A percentile compares a stretch with the other conserved stretches of the same genome.
phyloP scores from a whole-genome alignment of 2,797 vertebrate species.

The Macrochelys suwanniensis region DNA sequence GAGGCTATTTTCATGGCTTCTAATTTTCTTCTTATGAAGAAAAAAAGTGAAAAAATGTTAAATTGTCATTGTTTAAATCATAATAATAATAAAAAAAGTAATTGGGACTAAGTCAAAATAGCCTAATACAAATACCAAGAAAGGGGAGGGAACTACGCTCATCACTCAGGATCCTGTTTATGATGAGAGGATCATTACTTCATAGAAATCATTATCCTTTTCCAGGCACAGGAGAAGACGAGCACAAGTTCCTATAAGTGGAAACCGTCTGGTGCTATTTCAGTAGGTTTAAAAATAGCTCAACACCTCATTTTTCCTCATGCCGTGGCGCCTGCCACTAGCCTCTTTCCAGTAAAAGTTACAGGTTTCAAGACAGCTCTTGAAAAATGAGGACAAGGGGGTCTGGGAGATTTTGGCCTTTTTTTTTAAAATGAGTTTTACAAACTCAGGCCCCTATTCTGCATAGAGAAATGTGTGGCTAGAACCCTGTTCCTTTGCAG shows the following conservation, averaged over 20 bases:
- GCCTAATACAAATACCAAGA: slow-evolving; percentile 38
- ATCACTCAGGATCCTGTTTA: slow-evolving; percentile 46
- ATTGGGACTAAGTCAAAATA: not conserved
- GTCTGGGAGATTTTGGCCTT: not conserved
- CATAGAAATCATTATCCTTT: slow-evolving; percentile 72
- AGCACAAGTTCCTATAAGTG: slow-evolving; percentile 73
- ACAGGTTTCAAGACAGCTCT: not conserved
- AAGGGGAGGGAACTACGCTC: slow-evolving; percentile 26
- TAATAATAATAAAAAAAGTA: slow-evolving; percentile 27
- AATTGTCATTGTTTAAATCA: slow-evolving; percentile 46
- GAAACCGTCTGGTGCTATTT: slow-evolving; percentile 74
- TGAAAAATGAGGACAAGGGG: not conserved
- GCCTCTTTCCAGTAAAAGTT: slow-evolving; percentile 36
- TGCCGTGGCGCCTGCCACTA: slow-evolving; percentile 20
- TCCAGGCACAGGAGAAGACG: slow-evolving; percentile 59
- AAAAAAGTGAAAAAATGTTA: not conserved
- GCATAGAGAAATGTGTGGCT: not conserved
- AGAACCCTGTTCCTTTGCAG: rapidly evolving
- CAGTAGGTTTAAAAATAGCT: slow-evolving; percentile 75
- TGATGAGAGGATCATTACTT: slow-evolving; percentile 67
- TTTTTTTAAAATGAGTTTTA: not conserved
- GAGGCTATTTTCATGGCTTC: slow-evolving; percentile 58
- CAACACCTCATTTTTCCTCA: slow-evolving; percentile 61
- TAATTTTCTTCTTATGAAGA: slow-evolving; percentile 73
- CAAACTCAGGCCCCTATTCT: not conserved